Percentiles rank a stretch among this genome's conserved stretches.
Evolutionary conservation across 2,113 vertebrate genomes (phyloP).

Genomic region (Pipa parva): DNA sequence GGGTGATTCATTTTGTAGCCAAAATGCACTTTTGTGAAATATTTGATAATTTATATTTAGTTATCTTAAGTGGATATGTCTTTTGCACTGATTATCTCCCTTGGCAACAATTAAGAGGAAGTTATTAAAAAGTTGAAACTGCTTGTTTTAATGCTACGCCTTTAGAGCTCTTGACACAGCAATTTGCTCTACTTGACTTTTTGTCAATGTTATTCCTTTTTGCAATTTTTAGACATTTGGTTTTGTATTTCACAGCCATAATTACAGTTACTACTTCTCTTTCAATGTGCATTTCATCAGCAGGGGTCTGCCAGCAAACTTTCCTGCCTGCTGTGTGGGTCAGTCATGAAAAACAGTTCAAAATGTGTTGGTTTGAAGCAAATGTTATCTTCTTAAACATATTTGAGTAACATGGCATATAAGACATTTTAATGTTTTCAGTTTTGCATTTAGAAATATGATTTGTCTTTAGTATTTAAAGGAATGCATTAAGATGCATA

Average conservation of each 20-base stretch:
- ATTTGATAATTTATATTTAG: neutral
- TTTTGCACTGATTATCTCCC: neutral
- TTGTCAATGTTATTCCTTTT: conserved; percentile 1
- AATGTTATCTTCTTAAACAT: neutral
- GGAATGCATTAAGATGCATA: too few species aligned
- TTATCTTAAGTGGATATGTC: neutral
- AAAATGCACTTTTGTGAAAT: neutral
- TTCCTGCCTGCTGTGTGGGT: neutral
- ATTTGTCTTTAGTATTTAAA: too few species aligned
- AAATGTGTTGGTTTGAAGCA: neutral
- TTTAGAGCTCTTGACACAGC: neutral
- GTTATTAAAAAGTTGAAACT: neutral
- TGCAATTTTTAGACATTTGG: neutral
- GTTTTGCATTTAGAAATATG: too few species aligned
- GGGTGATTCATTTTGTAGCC: neutral
- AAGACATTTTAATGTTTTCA: too few species aligned
- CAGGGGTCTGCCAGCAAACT: neutral
- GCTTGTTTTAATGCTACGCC: neutral
- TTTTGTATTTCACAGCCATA: neutral
- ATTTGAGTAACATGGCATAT: neutral
- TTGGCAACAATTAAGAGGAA: conserved; percentile 1
- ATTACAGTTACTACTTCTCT: neutral
- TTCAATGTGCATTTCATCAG: neutral
- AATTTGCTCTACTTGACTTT: conserved; percentile 1
- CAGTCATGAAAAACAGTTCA: neutral